Percentiles rank a stretch among this genome's conserved stretches.
Conservation (phyloP, 2,888 invertebrate genomes). For the Hypena proboscidalis region DNA sequence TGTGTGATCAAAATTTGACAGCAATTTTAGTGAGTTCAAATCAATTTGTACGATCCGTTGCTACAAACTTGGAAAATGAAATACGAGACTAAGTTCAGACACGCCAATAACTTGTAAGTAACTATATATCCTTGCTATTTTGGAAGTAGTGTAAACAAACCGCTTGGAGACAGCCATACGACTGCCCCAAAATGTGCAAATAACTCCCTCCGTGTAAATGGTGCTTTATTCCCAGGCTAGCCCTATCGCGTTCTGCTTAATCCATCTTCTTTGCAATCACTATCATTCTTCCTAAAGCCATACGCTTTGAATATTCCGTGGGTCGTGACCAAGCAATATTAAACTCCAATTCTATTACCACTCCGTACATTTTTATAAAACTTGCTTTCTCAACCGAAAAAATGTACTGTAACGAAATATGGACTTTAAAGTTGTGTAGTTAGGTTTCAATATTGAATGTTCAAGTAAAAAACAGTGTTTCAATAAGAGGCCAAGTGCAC, state of each 20-base stretch:
- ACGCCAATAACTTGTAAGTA: too few species aligned
- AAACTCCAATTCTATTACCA: conserved; percentile 13
- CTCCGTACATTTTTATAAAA: conserved; percentile 19
- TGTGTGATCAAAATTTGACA: too few species aligned
- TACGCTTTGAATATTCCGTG: conserved; percentile 22
- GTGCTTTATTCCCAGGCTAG: conserved; percentile 17
- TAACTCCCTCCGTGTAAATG: too few species aligned
- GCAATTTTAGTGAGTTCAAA: too few species aligned
- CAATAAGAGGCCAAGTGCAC: conserved; percentile 37
- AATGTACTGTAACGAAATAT: conserved; percentile 10
- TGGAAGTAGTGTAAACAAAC: too few species aligned
- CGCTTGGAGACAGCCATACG: too few species aligned
- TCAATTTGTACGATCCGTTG: too few species aligned
- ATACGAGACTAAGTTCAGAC: too few species aligned
- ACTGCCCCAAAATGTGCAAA: too few species aligned
- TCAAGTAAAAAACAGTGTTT: conserved; percentile 14
- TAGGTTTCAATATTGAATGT: conserved; percentile 21
- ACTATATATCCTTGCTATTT: too few species aligned
- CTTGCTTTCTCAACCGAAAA: conserved; percentile 1
- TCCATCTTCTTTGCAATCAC: conserved; percentile 33
- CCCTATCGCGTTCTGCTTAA: conserved; percentile 27
- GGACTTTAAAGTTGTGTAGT: conserved; percentile 10
- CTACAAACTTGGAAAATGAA: too few species aligned
- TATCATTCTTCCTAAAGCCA: conserved; percentile 17
- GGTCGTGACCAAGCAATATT: conserved; percentile 7